A percentile compares a stretch with the other conserved stretches of the same genome.
Conservation (phyloP, 2,888 invertebrate species). For the Dolichomitus sp. region DNA sequence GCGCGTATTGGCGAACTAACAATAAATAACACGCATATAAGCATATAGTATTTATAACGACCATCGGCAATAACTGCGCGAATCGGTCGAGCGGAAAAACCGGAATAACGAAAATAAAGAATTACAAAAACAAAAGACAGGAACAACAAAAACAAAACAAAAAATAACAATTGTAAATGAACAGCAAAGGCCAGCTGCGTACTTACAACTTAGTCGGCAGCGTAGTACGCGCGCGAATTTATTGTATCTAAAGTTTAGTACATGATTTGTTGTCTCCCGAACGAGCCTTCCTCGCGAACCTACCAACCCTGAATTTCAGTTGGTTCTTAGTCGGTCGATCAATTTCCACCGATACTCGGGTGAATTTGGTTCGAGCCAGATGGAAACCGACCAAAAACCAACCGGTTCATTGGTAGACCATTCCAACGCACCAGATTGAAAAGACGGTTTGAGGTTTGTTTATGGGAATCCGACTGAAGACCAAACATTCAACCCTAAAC, state of each 20-base stretch:
- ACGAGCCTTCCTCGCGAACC: not conserved
- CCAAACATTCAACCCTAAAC: no score
- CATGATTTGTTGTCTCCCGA: slow-evolving; percentile 1
- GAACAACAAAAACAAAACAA: not conserved
- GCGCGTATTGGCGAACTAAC: slow-evolving; percentile 39
- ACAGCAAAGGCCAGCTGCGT: slow-evolving; percentile 34
- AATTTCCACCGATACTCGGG: no score
- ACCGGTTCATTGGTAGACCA: no score
- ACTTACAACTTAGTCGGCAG: slow-evolving; percentile 24
- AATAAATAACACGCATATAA: slow-evolving; percentile 42
- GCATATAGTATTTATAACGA: slow-evolving; percentile 58
- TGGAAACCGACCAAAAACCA: no score
- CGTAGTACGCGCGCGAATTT: slow-evolving; percentile 8
- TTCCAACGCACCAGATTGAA: no score
- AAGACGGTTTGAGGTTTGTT: no score
- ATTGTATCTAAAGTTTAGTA: slow-evolving; percentile 6
- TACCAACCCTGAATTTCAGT: not conserved
- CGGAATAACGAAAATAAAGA: slow-evolving; percentile 18
- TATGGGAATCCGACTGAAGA: no score
- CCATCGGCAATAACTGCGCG: slow-evolving; percentile 64
- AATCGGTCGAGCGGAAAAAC: slow-evolving; percentile 34
- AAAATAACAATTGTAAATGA: slow-evolving; percentile 1
- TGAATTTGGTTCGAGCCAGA: no score
- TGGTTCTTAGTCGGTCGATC: no score
- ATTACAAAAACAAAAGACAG: not conserved